Evolutionary conservation across 1,140 invertebrate genomes (phyloP).

Genomic region (Apis mellifera): Amel_HAv3.1 CM009932.2:2976501-2977000

Average conservation of each 20-base stretch:
- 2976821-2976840: conserved; percentile 79
- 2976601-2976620: neutral
- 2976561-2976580: too few species aligned
- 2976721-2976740: conserved; percentile 49
- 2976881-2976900: conserved; percentile 70
- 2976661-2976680: neutral
- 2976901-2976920: conserved; percentile 72
- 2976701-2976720: conserved; percentile 36
- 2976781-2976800: conserved; percentile 65
- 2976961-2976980: conserved; percentile 83
- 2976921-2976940: conserved; percentile 80
- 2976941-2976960: conserved; percentile 78
- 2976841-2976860: conserved; percentile 80
- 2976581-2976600: too few species aligned
- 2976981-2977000: conserved; percentile 80
- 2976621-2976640: neutral
- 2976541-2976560: too few species aligned
- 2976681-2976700: neutral
- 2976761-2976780: conserved; percentile 72
- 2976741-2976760: conserved; percentile 47
- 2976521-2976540: too few species aligned
- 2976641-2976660: neutral
- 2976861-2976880: conserved; percentile 77
- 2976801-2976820: conserved; percentile 75
- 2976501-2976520: too few species aligned